Conservation (phyloP, 2,797 vertebrate genomes). For the Crenuchus spilurus region DNA sequence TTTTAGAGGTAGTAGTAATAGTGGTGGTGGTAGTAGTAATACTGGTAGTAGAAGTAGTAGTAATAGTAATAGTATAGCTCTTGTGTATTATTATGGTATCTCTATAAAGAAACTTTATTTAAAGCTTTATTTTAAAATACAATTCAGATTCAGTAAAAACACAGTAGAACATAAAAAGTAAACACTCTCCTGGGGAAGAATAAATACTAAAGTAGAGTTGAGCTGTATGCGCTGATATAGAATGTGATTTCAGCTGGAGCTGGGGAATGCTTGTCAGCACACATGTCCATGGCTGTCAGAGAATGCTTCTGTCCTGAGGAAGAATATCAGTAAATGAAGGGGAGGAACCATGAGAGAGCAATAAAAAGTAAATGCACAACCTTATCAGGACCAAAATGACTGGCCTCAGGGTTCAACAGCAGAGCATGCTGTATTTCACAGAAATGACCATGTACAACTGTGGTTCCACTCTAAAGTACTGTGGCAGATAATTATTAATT, state of each 20-base stretch:
- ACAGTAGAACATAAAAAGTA: neutral
- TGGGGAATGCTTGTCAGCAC: neutral
- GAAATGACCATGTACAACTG: neutral
- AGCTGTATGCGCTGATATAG: neutral
- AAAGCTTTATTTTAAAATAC: too few relatives aligned
- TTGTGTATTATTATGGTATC: too few relatives aligned
- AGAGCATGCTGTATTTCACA: constrained; percentile 19
- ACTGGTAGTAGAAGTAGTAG: too few relatives aligned
- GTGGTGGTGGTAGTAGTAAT: too few relatives aligned
- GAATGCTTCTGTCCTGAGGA: constrained; percentile 21
- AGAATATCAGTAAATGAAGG: constrained; percentile 13
- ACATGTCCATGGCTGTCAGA: neutral
- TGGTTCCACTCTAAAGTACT: neutral
- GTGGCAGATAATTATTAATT: constrained; percentile 26
- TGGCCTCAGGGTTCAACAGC: constrained; percentile 18
- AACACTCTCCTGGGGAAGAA: neutral
- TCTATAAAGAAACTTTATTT: too few relatives aligned
- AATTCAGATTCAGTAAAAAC: too few relatives aligned
- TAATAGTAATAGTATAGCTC: too few relatives aligned
- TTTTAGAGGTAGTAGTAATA: too few relatives aligned
- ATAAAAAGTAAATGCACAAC: constrained; percentile 41
- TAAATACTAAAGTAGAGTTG: neutral
- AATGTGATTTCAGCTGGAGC: neutral
- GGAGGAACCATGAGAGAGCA: constrained; percentile 33
- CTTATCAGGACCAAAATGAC: constrained; percentile 26